Conservation (phyloP, 2,888 invertebrate species). For the Scaptomyza polygonia region DNA sequence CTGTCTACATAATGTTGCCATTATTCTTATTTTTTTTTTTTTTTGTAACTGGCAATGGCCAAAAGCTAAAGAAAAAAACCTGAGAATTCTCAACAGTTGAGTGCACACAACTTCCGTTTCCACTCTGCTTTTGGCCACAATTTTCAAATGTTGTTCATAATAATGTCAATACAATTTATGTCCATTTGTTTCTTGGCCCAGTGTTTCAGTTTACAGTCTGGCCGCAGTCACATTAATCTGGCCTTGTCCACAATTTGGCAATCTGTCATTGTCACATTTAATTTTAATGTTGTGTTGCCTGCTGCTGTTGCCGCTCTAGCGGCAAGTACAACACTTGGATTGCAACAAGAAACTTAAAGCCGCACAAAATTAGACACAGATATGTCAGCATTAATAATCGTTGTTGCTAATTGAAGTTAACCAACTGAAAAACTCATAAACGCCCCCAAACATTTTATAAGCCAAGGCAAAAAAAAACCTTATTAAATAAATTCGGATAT, state of each 20-base stretch:
- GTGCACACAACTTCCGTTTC: conserved; percentile 78
- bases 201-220: conserved; percentile 25
- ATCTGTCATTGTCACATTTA: conserved; percentile 75
- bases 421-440: conserved; percentile 56
- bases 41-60: conserved; percentile 40
- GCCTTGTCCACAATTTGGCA: conserved; percentile 72
- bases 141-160: conserved; percentile 74
- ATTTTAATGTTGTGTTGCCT: conserved; percentile 30
- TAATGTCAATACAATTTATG: conserved; percentile 80
- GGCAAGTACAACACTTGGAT: conserved; percentile 29
- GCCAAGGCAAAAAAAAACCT: not conserved
- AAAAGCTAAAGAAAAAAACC: conserved; percentile 2
- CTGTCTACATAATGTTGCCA: conserved; percentile 43
- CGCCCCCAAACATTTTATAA: not conserved
- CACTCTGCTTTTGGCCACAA: conserved; percentile 39
- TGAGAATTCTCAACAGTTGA: conserved; percentile 66
- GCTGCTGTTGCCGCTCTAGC: conserved; percentile 26
- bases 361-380: conserved; percentile 46
- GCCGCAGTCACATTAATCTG: conserved; percentile 23
- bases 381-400: not conserved
- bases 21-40: no score
- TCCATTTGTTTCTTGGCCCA: conserved; percentile 55
- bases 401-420: conserved; percentile 47
- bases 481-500: not conserved
- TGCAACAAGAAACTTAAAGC: conserved; percentile 24